phyloP scores from a whole-genome alignment of 1,140 invertebrate species.

The Platorchestia sp. region DNA sequence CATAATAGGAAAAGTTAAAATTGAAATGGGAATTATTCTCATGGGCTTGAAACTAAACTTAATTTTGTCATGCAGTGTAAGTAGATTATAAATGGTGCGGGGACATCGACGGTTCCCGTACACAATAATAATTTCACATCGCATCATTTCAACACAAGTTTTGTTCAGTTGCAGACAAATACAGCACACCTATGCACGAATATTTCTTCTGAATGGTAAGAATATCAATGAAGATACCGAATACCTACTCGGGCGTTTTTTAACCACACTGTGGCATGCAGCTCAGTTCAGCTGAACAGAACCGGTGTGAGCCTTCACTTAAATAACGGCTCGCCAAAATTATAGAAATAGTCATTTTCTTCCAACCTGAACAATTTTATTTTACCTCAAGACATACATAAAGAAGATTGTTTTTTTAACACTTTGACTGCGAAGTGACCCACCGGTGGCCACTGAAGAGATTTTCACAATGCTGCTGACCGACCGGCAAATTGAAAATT shows the following conservation, averaged over 20 bases:
- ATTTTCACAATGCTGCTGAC: no score
- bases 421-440: no score
- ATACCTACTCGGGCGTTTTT: not conserved
- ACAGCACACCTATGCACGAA: not conserved
- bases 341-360: not conserved
- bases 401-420: not conserved
- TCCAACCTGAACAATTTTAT: not conserved
- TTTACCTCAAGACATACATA: not conserved
- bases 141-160: not conserved
- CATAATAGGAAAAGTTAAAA: no score
- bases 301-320: not conserved
- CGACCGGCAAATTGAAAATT: no score
- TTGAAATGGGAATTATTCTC: no score
- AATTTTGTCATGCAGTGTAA: no score
- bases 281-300: not conserved
- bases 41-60: no score
- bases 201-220: not conserved
- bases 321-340: not conserved
- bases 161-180: not conserved
- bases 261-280: not conserved
- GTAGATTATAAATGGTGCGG: no score
- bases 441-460: no score
- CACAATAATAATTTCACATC: not conserved
- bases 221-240: not conserved
- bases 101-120: not conserved